phyloP scores from a whole-genome alignment of 2,888 invertebrate genomes.

The Protophormia terraenovae region DNA sequence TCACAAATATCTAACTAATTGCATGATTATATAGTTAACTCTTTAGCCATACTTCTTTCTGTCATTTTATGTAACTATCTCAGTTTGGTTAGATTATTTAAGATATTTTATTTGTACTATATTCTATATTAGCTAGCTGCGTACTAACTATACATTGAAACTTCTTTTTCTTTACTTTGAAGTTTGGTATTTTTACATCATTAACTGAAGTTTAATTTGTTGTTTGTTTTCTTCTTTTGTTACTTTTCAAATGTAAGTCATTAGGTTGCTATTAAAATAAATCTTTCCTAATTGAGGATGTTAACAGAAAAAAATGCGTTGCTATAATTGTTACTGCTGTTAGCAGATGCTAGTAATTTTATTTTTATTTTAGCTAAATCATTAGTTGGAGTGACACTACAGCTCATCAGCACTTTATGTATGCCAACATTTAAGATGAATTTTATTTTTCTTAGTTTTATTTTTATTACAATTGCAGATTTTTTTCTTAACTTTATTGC shows the following conservation, averaged over 20 bases:
- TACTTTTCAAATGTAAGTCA: slow-evolving; percentile 48
- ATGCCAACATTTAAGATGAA: slow-evolving; percentile 22
- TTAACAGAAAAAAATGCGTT: slow-evolving; percentile 23
- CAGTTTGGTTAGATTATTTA: too few species aligned
- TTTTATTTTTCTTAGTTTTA: background rate
- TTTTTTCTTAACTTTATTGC: slow-evolving; percentile 30
- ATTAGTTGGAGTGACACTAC: slow-evolving; percentile 30
- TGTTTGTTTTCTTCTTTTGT: background rate
- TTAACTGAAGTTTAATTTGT: background rate
- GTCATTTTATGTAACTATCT: background rate
- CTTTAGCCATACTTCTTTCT: background rate
- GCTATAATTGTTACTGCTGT: slow-evolving; percentile 6
- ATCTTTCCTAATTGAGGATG: slow-evolving; percentile 53
- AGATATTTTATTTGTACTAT: too few species aligned
- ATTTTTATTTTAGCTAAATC: background rate
- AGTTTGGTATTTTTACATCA: background rate
- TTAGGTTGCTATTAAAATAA: slow-evolving; percentile 46
- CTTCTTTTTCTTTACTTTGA: background rate
- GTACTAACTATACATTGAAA: background rate
- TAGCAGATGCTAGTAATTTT: background rate
- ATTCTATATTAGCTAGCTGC: background rate
- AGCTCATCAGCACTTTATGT: slow-evolving; percentile 12
- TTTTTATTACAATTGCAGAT: background rate
- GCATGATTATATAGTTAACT: background rate
- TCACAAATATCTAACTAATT: background rate